Conservation (phyloP, 2,113 vertebrate species). For the Ameiurus melas region DNA sequence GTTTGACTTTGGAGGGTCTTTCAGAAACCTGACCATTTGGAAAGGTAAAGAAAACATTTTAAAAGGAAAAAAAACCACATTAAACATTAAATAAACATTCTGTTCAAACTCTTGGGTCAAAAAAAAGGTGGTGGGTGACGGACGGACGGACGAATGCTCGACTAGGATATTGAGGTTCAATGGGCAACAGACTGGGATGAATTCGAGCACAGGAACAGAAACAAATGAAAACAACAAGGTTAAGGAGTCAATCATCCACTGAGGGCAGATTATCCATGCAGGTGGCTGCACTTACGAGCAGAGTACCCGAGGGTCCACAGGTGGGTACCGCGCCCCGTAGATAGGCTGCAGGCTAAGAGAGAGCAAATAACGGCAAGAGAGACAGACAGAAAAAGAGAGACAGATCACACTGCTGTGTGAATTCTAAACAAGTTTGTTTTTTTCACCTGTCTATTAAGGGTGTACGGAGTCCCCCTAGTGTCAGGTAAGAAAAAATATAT, state of each 20-base stretch:
- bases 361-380: slow-evolving; percentile 36
- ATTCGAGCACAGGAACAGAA: slow-evolving; percentile 5
- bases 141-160: neutral
- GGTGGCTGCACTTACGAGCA: slow-evolving; percentile 80
- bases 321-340: slow-evolving; percentile 95
- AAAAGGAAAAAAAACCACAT: neutral
- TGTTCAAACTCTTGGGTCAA: neutral
- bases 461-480: too few species aligned
- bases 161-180: neutral
- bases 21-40: slow-evolving; percentile 76
- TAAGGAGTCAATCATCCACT: slow-evolving; percentile 1
- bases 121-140: neutral
- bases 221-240: neutral
- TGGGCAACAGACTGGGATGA: slow-evolving; percentile 14
- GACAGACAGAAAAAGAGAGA: neutral
- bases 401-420: neutral
- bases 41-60: neutral
- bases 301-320: slow-evolving; percentile 85
- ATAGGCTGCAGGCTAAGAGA: slow-evolving; percentile 87
- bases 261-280: slow-evolving; percentile 27
- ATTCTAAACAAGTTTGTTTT: neutral
- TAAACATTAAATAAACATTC: neutral
- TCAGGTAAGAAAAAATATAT: too few species aligned
- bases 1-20: slow-evolving; percentile 81
- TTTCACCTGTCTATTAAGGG: neutral